phyloP scores from a whole-genome alignment of 2,113 vertebrate genomes.

The Alaudala cheleensis region DNA sequence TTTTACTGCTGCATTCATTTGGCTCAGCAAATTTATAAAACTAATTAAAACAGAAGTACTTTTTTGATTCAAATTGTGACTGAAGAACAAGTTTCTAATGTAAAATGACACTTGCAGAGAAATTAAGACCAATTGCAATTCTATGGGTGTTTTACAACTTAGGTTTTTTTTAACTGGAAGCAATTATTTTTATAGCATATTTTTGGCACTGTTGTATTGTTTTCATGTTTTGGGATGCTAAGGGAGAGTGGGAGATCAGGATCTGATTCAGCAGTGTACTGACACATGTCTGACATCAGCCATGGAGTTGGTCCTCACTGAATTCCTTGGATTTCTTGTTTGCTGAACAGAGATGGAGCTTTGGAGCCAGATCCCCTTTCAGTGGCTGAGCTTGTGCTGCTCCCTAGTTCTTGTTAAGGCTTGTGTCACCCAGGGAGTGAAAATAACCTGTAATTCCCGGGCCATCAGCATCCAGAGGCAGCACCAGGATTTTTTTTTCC shows the following conservation, averaged over 20 bases:
- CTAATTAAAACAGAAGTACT: conserved; percentile 57
- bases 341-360: background rate
- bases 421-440: background rate
- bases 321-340: background rate
- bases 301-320: background rate
- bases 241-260: background rate
- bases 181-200: background rate
- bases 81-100: background rate
- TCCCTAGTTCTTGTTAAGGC: background rate
- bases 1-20: conserved; percentile 47
- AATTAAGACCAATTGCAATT: background rate
- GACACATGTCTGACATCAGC: background rate
- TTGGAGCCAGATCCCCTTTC: background rate
- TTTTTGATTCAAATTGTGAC: conserved; percentile 16
- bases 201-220: background rate
- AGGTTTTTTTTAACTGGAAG: background rate
- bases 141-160: background rate
- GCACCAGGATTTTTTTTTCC: background rate
- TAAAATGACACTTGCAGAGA: background rate
- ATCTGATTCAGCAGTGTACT: background rate
- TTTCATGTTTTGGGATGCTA: background rate
- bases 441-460: background rate
- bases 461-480: background rate
- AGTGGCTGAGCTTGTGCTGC: background rate
- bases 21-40: conserved; percentile 58